Base-by-base conservation (phyloP, 1,140 invertebrate genomes). In the Bombus superbus region DNA sequence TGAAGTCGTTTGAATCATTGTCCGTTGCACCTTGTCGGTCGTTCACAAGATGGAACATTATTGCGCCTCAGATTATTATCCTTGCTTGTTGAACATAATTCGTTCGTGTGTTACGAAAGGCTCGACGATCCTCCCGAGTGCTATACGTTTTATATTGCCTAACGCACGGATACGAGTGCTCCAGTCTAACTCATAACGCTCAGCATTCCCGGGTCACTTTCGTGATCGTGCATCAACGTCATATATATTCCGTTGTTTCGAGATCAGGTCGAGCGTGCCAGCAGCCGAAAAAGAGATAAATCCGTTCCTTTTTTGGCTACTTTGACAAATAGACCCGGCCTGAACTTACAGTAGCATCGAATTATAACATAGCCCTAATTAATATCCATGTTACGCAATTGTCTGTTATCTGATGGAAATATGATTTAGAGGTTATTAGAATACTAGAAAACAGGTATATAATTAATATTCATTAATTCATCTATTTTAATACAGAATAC, bases 21-120 rank as follows among this genome's bases (percentile, higher is more conserved):
- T 89, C 75, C 62, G 71, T 64, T 86, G 82, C 88, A 87, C 85
- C 85, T 90, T 89, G 87, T 62, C 76, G 84, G 80, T 81, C 88
- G 83, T 57, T 87, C 74, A 66, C 77, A 68, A 87, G 88, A 90
- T 87, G 85, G 86, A 85, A 75, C 88, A 90, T 90, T 90, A 90
- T 84, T 89, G 81, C 88, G 76, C 57, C 62, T 77, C 69, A 83
- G 89, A 91, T 89, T 83, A 87, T 88, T 90, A 91, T 91, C 90
- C 89, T 86, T 90, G 84, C 74, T 91, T 88, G 71, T 85, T 90
- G 89, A 80, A 87, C 82, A 90, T 89, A 91, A 91, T 86, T 89
- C 84, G 87, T 90, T 88, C 72, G 85, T 74, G 62, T 53, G 66
- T 91, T 91, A 85, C 89, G 90, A 87, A 91, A 90, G 75, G 53